Conservation (phyloP, 2,113 vertebrate genomes). For the Arothron firmamentum region DNA sequence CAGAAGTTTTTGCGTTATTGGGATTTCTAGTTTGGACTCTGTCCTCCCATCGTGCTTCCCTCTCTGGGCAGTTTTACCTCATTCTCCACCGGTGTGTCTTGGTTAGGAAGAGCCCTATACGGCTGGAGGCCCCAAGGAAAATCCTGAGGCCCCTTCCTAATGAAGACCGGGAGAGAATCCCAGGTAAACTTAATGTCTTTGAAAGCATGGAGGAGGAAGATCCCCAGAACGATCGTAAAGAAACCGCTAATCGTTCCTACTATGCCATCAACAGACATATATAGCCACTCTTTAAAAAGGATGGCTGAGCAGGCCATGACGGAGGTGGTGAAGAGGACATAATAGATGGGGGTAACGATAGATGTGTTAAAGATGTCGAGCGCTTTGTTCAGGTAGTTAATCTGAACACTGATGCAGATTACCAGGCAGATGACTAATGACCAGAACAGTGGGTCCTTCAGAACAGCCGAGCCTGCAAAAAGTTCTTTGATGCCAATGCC, state of each 20-base stretch:
- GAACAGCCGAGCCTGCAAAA: constrained; percentile 75
- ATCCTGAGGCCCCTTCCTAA: constrained; percentile 55
- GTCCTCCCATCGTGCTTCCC: constrained; percentile 24
- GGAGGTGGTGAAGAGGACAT: constrained; percentile 82
- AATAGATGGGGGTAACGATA: constrained; percentile 79
- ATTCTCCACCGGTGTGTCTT: constrained; percentile 29
- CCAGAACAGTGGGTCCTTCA: constrained; percentile 80
- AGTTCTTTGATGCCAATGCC: constrained; percentile 81
- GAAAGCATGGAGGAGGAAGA: constrained; percentile 81
- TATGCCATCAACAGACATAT: constrained; percentile 71
- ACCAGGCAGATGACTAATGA: constrained; percentile 75
- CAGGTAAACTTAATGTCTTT: constrained; percentile 73
- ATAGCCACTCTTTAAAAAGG: constrained; percentile 84
- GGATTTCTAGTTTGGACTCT: constrained; percentile 35
- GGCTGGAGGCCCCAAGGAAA: constrained; percentile 44
- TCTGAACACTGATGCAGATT: constrained; percentile 79
- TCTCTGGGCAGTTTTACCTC: constrained; percentile 31
- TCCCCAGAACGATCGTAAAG: constrained; percentile 79
- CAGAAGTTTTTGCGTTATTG: constrained; percentile 25
- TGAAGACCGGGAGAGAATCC: constrained; percentile 74
- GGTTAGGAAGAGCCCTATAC: constrained; percentile 53
- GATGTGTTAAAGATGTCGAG: constrained; percentile 82
- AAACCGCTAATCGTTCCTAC: constrained; percentile 80
- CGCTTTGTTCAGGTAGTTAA: constrained; percentile 84
- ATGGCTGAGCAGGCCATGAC: constrained; percentile 83